Evolutionary conservation across 2,113 vertebrate species (phyloP).

Genomic region (Marmota flaviventris): DNA sequence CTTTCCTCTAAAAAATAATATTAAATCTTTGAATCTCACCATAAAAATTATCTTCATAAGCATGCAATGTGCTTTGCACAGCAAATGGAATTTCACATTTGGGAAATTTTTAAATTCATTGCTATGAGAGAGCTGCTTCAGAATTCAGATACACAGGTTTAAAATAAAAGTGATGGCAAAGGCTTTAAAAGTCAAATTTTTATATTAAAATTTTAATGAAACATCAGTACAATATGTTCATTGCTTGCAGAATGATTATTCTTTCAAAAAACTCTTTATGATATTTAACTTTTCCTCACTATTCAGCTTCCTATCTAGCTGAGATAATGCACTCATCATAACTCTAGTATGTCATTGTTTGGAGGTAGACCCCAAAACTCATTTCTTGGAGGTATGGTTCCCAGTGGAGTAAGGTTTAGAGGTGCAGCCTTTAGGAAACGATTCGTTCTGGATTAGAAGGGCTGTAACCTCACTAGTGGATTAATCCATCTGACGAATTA

Average conservation of each 20-base stretch:
- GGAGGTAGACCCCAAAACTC: too few relatives aligned
- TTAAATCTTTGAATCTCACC: background rate
- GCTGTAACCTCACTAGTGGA: too few relatives aligned
- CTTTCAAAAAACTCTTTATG: background rate
- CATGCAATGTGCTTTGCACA: background rate
- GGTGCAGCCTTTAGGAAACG: too few relatives aligned
- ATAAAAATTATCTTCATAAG: background rate
- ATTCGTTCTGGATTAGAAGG: too few relatives aligned
- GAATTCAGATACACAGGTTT: background rate
- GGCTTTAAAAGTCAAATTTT: background rate
- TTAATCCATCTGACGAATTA: too few relatives aligned
- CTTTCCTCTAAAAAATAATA: constrained; percentile 22
- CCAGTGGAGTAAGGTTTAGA: too few relatives aligned
- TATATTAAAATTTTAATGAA: constrained; percentile 16
- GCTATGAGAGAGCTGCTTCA: background rate
- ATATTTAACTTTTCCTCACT: background rate
- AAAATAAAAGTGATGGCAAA: constrained; percentile 36
- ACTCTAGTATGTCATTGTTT: too few relatives aligned
- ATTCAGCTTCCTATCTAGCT: background rate
- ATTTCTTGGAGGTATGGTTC: too few relatives aligned
- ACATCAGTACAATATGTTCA: background rate
- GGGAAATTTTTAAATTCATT: background rate
- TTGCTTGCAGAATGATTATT: background rate
- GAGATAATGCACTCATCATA: background rate
- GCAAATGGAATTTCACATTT: constrained; percentile 18